Evolutionary conservation across 1,140 invertebrate genomes (phyloP), one percentile per base, ranked within the genome.

Genomic region (Heterodera schachtii): DNA sequence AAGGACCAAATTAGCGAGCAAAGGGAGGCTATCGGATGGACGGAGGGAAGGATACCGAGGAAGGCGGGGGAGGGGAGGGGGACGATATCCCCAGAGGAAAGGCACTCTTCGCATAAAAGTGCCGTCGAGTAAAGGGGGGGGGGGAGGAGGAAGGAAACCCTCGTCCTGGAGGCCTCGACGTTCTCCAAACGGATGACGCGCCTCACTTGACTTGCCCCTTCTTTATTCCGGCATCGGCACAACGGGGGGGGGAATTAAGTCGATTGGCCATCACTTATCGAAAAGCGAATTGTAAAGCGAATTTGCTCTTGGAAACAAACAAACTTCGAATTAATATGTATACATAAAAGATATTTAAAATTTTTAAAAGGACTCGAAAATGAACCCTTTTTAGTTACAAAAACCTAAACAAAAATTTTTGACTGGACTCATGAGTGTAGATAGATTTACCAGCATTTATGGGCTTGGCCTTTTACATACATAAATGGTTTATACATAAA

Each of bases 161-260:
- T 52, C 49, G 49, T 11, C 49, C 49, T 52, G 49, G 49, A 8
- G 6, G 11, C 57, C 57, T 19, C 57, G 57, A 64, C 57, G 57
- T 64, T 64, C 57, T 64, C 57, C 57, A 64, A 64, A 11, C 13
- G 57, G 19, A 13, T 31, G 31, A 31, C 31, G 31, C 31, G 57
- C 57, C 57, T 64, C 57, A 64, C 57, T 64, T 64, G 57, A 64
- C 57, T 64, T 19, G 57, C 13, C 52, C 52, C 16, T 64, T 60
- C 49, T 52, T 64, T 64, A 64, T 64, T 64, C 57, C 57, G 57
- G 57, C 57, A 64, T 64, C 57, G 57, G 57, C 57, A 64, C 16
- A 64, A 64, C 13, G 19, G 57, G 57, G 19, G 57, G 57, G 57
- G 16, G 57, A 64, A 64, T 64, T 64, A 64, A 64, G 57, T 64